phyloP scores from a whole-genome alignment of 2,797 vertebrate species.

The Anableps anableps region DNA sequence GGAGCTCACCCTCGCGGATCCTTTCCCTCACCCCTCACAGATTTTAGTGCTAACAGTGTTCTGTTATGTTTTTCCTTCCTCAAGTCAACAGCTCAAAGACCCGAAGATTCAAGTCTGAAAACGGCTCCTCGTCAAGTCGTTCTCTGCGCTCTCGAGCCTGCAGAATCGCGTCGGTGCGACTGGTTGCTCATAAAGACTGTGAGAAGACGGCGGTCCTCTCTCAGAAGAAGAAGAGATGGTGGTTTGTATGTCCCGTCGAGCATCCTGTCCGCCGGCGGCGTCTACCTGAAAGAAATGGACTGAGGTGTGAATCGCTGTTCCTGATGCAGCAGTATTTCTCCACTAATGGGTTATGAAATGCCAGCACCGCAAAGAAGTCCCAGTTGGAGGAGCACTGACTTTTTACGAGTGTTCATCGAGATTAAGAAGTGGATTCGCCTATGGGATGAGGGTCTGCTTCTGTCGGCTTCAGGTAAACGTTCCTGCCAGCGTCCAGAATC shows the following conservation, averaged over 20 bases:
- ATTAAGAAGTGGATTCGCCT: constrained; percentile 32
- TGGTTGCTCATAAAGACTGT: constrained; percentile 64
- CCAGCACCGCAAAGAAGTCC: constrained; percentile 26
- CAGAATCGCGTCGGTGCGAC: constrained; percentile 17
- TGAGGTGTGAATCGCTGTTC: constrained; percentile 50
- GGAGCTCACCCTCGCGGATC: constrained; percentile 56
- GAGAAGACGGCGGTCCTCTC: constrained; percentile 44
- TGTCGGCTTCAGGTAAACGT: constrained; percentile 37
- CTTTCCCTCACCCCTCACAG: constrained; percentile 70
- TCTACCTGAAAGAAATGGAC: constrained; percentile 58
- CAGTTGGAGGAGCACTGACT: constrained; percentile 62
- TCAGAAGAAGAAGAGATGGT: constrained; percentile 68
- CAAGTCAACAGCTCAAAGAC: constrained; percentile 84
- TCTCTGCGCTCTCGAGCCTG: constrained; percentile 27
- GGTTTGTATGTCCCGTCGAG: constrained; percentile 81
- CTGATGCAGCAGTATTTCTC: constrained; percentile 28
- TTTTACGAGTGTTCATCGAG: constrained; percentile 34
- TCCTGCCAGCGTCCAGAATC: constrained; percentile 28
- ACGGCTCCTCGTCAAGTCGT: constrained; percentile 39
- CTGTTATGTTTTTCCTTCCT: constrained; percentile 84
- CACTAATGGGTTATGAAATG: constrained; percentile 23
- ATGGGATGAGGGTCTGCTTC: constrained; percentile 23
- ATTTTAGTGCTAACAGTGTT: constrained; percentile 86
- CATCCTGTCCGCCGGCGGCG: constrained; percentile 32
- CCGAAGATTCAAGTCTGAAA: constrained; percentile 69